phyloP scores from a whole-genome alignment of 1,140 invertebrate genomes.

The Plodia interpunctella region DNA sequence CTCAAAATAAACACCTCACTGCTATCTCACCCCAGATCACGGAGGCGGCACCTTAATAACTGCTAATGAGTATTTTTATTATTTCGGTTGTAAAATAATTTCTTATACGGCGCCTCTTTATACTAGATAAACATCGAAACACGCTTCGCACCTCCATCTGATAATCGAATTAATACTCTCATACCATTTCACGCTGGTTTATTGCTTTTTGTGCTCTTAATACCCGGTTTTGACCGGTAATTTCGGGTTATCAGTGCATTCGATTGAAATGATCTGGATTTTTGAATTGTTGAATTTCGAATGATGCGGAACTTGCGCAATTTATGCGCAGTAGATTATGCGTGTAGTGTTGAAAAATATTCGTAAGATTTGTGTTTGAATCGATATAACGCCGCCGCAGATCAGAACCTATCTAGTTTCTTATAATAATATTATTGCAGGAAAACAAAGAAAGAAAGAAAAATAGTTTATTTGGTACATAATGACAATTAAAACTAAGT shows the following conservation, averaged over 20 bases:
- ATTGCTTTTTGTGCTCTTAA: constrained; percentile 71
- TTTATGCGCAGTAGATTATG: constrained; percentile 30
- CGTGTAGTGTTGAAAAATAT: background rate
- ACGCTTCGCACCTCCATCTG: constrained; percentile 75
- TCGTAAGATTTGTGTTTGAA: background rate
- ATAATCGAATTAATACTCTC: constrained; percentile 76
- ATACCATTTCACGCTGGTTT: constrained; percentile 71
- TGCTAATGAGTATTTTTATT: constrained; percentile 75
- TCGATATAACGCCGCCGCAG: too few relatives aligned
- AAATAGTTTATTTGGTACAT: too few relatives aligned
- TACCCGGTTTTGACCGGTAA: constrained; percentile 55
- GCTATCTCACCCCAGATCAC: constrained; percentile 62
- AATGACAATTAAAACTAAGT: too few relatives aligned
- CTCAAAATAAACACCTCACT: constrained; percentile 55
- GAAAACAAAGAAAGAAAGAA: too few relatives aligned
- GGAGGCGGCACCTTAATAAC: constrained; percentile 67
- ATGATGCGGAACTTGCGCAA: constrained; percentile 30
- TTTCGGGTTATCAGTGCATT: constrained; percentile 65
- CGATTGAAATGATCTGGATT: constrained; percentile 64
- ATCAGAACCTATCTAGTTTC: too few relatives aligned
- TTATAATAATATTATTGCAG: too few relatives aligned
- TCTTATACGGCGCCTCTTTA: constrained; percentile 71
- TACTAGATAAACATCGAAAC: constrained; percentile 76
- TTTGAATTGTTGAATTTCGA: constrained; percentile 25
- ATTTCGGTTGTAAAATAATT: constrained; percentile 75